Percentiles rank a stretch among this genome's conserved stretches.
These are phyloP conservation scores for Caiman crocodilus DNA, from an alignment of 2,797 vertebrate species.

Conservation along the genomic window DNA sequence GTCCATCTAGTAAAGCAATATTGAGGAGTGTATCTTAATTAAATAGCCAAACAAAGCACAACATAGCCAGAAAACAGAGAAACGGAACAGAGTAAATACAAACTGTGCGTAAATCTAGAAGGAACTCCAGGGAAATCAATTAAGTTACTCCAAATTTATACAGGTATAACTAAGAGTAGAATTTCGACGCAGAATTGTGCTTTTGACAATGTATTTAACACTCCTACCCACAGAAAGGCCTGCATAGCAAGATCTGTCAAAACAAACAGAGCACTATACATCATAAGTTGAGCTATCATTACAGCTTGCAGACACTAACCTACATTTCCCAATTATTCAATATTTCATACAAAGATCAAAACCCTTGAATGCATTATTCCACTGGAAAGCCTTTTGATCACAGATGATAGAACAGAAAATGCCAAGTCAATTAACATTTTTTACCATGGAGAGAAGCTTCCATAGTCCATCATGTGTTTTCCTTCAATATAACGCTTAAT, in stretches of 20 bases:
- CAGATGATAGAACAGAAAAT: background rate
- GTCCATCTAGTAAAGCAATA: background rate
- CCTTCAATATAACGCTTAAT: conserved; percentile 7
- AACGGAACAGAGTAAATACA: background rate
- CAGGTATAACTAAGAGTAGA: background rate
- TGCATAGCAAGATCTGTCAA: conserved; percentile 10
- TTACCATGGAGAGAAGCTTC: background rate
- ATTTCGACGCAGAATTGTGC: background rate
- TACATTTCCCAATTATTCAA: background rate
- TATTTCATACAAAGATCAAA: conserved; percentile 2
- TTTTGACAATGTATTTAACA: conserved; percentile 55
- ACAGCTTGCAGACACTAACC: background rate
- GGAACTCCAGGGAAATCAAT: background rate
- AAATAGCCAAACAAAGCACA: fast-evolving
- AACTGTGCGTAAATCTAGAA: background rate
- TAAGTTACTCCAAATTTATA: conserved; percentile 2
- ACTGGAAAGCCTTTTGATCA: background rate
- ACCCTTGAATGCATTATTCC: background rate
- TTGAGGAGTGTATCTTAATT: background rate
- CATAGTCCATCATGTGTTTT: background rate
- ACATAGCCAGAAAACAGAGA: background rate
- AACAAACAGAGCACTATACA: conserved; percentile 20
- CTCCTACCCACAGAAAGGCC: conserved; percentile 38
- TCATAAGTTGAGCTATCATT: background rate
- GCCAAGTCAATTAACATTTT: background rate